These are phyloP conservation scores for Xestia sexstrigata DNA, from an alignment of 2,888 invertebrate genomes.

Conservation along the genomic window DNA sequence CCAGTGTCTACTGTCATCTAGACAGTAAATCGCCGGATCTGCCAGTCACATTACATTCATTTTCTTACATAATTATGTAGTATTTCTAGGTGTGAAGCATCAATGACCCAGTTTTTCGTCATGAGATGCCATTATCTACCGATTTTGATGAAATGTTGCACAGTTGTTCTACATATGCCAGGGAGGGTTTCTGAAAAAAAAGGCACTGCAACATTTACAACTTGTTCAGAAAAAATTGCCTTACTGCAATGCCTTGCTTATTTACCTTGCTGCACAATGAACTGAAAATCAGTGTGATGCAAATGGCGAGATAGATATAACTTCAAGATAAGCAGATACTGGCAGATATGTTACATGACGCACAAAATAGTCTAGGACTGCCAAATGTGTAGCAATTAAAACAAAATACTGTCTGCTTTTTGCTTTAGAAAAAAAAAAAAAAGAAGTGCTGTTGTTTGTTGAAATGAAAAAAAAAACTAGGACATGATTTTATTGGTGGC, in stretches of 20 bases:
- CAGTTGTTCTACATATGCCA: no score
- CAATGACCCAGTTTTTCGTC: background rate
- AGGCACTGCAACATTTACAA: background rate
- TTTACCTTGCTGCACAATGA: background rate
- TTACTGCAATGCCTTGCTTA: no score
- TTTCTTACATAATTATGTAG: no score
- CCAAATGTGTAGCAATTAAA: background rate
- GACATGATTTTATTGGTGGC: background rate
- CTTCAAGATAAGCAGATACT: conserved; percentile 28
- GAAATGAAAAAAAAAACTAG: background rate
- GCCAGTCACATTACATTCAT: background rate
- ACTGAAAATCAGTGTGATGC: conserved; percentile 21
- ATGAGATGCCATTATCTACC: background rate
- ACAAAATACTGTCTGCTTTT: background rate
- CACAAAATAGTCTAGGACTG: background rate
- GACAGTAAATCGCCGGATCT: background rate
- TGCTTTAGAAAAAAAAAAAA: background rate
- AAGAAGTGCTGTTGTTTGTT: background rate
- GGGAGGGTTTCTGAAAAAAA: background rate
- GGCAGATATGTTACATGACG: conserved; percentile 18
- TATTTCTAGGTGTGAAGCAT: background rate
- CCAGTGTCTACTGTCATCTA: background rate
- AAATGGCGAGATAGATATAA: conserved; percentile 31
- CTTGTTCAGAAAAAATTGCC: conserved; percentile 5
- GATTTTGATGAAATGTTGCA: no score